Evolutionary conservation across 2,797 vertebrate genomes (phyloP).

Genomic region (Coregonus suidteri): DNA sequence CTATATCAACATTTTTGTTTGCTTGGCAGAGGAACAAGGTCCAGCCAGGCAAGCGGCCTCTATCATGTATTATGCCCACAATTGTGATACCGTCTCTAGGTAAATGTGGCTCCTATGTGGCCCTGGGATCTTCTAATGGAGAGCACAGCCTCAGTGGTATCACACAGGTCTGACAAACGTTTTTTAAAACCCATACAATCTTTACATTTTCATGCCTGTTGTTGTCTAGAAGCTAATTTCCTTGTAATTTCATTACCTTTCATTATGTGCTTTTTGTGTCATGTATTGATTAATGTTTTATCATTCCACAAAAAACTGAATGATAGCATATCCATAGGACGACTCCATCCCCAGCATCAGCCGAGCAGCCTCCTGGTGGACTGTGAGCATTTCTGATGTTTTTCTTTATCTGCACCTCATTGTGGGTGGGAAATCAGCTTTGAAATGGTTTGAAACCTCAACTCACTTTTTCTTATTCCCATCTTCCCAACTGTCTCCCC

Average conservation of each 20-base stretch:
- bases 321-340: slow-evolving; percentile 74
- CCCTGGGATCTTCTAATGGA: slow-evolving; percentile 78
- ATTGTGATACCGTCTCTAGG: slow-evolving; percentile 75
- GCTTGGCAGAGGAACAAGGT: slow-evolving; percentile 71
- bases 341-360: slow-evolving; percentile 75
- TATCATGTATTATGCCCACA: slow-evolving; percentile 78
- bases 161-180: slow-evolving; percentile 70
- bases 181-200: not conserved
- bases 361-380: slow-evolving; percentile 74
- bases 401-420: not conserved
- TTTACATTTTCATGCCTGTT: not conserved
- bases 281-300: slow-evolving; percentile 82
- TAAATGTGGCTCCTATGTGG: slow-evolving; percentile 81
- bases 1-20: slow-evolving; percentile 2
- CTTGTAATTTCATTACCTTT: not conserved
- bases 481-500: slow-evolving; percentile 4
- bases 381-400: slow-evolving; percentile 68
- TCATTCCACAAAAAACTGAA: slow-evolving; percentile 76
- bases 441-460: not conserved
- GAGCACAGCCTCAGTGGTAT: slow-evolving; percentile 75
- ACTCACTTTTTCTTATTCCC: not conserved
- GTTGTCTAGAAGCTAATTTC: not conserved
- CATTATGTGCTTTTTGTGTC: slow-evolving; percentile 4
- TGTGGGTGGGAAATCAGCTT: not conserved
- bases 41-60: slow-evolving; percentile 76